A percentile compares a stretch with the other conserved stretches of the same genome.
These are phyloP conservation scores for Gambusia yucatana DNA, from an alignment of 2,797 vertebrate species.

Conservation along the genomic window DNA sequence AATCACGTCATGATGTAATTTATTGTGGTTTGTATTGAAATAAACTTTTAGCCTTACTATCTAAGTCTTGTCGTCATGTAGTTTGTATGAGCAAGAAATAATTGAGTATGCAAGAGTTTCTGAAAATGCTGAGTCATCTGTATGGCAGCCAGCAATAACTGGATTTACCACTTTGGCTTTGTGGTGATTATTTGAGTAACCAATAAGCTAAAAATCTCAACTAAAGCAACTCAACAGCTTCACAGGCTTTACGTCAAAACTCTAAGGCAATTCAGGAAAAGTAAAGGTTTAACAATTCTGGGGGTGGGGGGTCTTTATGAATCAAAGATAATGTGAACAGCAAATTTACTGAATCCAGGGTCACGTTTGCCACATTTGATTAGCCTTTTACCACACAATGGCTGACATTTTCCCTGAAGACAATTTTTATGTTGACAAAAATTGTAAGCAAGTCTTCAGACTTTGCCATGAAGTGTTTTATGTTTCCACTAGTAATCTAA, in stretches of 20 bases:
- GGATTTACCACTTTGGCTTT: neutral
- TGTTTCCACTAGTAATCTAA: neutral
- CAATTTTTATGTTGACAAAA: neutral
- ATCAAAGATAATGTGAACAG: neutral
- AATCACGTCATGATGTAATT: slow-evolving; percentile 23
- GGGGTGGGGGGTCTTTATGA: too few relatives aligned
- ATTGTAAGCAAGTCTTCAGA: neutral
- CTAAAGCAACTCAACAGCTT: neutral
- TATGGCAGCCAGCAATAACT: neutral
- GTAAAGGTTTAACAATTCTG: neutral
- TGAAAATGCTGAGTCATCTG: neutral
- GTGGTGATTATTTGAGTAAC: neutral
- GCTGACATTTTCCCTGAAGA: neutral
- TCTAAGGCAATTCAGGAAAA: too few relatives aligned
- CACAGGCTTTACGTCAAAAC: neutral
- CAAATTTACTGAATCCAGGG: neutral
- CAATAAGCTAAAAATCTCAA: neutral
- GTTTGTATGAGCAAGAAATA: neutral
- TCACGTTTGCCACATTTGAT: neutral
- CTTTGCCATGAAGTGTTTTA: neutral
- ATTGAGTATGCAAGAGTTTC: neutral
- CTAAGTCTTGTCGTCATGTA: neutral
- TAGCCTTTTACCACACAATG: neutral
- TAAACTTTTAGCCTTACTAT: slow-evolving; percentile 39
- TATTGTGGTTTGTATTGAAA: slow-evolving; percentile 26